These are phyloP conservation scores for Pheosia tremula DNA, from an alignment of 2,888 invertebrate species.

Conservation along the genomic window DNA sequence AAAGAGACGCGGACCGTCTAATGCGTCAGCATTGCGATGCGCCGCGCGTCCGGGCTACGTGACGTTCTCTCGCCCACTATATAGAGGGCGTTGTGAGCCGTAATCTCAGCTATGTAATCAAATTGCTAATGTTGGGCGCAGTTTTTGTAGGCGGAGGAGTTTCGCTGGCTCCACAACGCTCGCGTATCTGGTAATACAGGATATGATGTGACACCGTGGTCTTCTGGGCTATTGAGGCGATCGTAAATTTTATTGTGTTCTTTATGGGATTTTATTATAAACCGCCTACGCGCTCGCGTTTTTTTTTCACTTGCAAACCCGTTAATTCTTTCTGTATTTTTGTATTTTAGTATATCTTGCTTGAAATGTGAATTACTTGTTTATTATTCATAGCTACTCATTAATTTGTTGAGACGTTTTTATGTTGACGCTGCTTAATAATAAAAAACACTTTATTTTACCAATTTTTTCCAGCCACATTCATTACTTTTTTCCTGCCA, in stretches of 20 bases:
- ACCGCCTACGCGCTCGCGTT: neutral
- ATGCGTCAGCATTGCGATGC: slow-evolving; percentile 52
- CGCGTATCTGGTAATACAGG: slow-evolving; percentile 28
- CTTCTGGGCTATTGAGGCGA: slow-evolving; percentile 18
- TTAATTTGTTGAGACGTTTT: neutral
- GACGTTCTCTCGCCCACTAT: slow-evolving; percentile 57
- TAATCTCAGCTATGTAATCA: slow-evolving; percentile 60
- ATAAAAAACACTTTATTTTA: neutral
- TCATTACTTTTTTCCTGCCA: neutral
- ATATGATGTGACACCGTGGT: slow-evolving; percentile 27
- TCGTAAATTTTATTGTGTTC: slow-evolving; percentile 32
- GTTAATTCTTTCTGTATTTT: too few relatives aligned
- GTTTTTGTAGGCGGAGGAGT: slow-evolving; percentile 39
- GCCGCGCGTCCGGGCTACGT: slow-evolving; percentile 53
- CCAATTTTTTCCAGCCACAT: too few relatives aligned
- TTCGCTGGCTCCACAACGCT: slow-evolving; percentile 13
- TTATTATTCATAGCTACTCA: neutral
- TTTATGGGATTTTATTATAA: slow-evolving; percentile 12
- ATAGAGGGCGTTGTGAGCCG: slow-evolving; percentile 51
- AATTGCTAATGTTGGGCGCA: slow-evolving; percentile 55
- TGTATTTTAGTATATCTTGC: neutral
- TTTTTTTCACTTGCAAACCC: neutral
- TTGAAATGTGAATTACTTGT: neutral
- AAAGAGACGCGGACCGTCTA: slow-evolving; percentile 26
- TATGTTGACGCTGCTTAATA: neutral